These are phyloP conservation scores for Kryptolebias marmoratus DNA, from an alignment of 2,113 vertebrate genomes.

Conservation along the genomic window DNA sequence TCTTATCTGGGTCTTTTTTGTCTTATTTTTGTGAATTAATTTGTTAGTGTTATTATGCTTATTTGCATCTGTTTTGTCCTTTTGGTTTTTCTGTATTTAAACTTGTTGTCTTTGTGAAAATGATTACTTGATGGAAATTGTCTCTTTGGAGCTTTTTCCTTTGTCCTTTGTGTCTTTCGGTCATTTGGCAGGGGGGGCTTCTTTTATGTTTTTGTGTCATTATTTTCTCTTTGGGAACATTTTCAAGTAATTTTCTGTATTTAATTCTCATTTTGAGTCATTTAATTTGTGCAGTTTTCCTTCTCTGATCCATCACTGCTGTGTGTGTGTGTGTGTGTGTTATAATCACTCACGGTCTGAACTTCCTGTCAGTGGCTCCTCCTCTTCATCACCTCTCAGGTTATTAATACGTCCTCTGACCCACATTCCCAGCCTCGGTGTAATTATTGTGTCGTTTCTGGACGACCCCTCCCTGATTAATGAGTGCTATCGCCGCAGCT, in stretches of 20 bases:
- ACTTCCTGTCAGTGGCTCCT: neutral
- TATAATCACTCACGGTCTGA: neutral
- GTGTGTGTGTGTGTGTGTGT: neutral
- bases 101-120: no score
- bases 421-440: constrained; percentile 31
- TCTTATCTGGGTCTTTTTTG: no score
- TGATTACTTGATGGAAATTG: no score
- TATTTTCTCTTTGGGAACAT: neutral
- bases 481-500: constrained; percentile 40
- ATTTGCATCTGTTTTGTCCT: no score
- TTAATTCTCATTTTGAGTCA: neutral
- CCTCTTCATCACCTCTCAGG: constrained; percentile 1
- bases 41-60: no score
- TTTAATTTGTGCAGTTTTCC: neutral
- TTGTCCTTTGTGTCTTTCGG: no score
- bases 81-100: no score
- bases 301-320: neutral
- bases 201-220: neutral
- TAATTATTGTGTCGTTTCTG: constrained; percentile 57
- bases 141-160: no score
- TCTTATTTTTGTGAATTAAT: neutral
- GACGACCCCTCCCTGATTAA: constrained; percentile 60
- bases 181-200: no score
- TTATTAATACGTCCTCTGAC: constrained; percentile 37
- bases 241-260: neutral